Conservation (phyloP, 64 coral and sea anemone species). For the Pachyseris speciosa region DNA sequence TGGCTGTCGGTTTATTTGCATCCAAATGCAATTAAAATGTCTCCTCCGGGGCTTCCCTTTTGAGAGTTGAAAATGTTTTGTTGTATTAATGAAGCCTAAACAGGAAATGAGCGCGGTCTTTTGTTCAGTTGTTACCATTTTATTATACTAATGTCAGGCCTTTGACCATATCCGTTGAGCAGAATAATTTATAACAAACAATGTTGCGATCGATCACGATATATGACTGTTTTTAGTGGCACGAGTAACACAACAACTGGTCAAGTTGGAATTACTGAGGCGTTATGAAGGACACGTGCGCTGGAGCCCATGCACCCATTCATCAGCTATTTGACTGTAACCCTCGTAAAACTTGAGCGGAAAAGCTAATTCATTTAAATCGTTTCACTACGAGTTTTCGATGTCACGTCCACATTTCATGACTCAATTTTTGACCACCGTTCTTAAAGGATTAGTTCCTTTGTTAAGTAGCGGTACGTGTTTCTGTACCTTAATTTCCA, state of each 20-base stretch:
- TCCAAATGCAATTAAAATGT: slow-evolving; percentile 2
- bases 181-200: background rate
- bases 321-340: no score
- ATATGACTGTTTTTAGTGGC: background rate
- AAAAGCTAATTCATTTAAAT: background rate
- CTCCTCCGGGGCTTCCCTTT: background rate
- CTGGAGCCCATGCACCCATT: no score
- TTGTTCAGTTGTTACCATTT: slow-evolving; percentile 12
- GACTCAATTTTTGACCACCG: background rate
- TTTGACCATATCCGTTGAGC: background rate
- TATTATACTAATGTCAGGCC: background rate
- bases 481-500: background rate
- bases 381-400: background rate
- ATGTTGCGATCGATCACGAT: background rate
- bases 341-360: no score
- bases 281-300: no score
- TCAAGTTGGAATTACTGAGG: background rate
- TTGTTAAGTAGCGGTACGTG: background rate
- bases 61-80: background rate
- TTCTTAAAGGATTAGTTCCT: background rate
- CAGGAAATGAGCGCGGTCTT: slow-evolving; percentile 23
- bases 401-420: background rate
- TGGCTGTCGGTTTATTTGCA: slow-evolving; percentile 11
- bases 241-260: background rate
- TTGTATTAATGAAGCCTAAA: slow-evolving; percentile 1